Evolutionary conservation across 2,888 invertebrate genomes (phyloP).

Genomic region (Physocephala rufipes): DNA sequence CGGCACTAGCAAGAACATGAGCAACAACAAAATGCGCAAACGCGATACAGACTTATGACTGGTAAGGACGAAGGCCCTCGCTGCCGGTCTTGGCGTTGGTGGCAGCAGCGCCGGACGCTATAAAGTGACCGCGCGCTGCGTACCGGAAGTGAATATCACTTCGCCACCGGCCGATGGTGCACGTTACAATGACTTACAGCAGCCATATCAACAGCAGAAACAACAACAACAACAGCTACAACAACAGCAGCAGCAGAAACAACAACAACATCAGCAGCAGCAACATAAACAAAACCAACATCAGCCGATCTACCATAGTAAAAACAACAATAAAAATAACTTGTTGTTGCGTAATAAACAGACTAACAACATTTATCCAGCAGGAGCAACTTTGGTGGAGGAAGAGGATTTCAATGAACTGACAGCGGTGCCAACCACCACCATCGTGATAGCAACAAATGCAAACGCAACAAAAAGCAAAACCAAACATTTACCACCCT

Average conservation of each 20-base stretch:
- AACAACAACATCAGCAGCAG: conserved; percentile 37
- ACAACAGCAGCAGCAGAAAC: conserved; percentile 52
- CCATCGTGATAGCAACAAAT: conserved; percentile 45
- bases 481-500: conserved; percentile 44
- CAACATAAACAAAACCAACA: conserved; percentile 24
- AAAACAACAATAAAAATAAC: conserved; percentile 29
- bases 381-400: conserved; percentile 62
- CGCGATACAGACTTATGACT: conserved; percentile 67
- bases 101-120: conserved; percentile 61
- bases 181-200: conserved; percentile 41
- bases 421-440: conserved; percentile 49
- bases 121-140: conserved; percentile 65
- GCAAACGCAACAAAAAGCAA: conserved; percentile 37
- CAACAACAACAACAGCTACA: conserved; percentile 46
- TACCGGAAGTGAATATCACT: conserved; percentile 65
- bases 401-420: conserved; percentile 61
- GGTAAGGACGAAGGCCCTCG: conserved; percentile 58
- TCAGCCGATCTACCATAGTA: conserved; percentile 21
- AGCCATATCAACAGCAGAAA: conserved; percentile 44
- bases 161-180: conserved; percentile 56
- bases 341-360: conserved; percentile 41
- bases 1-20: conserved; percentile 52
- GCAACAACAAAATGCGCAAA: conserved; percentile 64
- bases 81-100: conserved; percentile 50
- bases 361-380: conserved; percentile 61